A percentile compares a stretch with the other conserved stretches of the same genome.
Evolutionary conservation across 2,888 invertebrate species (phyloP).

Genomic region (Lithophane leautieri): DNA sequence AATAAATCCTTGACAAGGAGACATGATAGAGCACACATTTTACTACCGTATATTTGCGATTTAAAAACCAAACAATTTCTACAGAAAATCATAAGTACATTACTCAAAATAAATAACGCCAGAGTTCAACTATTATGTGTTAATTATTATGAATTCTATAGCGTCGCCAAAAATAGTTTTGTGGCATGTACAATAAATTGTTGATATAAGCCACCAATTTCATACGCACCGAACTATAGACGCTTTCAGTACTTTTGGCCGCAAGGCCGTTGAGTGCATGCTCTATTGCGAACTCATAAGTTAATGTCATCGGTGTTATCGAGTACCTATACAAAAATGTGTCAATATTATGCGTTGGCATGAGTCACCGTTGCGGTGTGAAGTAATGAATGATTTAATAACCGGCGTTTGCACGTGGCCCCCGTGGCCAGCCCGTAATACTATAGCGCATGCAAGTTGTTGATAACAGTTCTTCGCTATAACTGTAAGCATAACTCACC

Average conservation of each 20-base stretch:
- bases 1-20: background rate
- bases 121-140: background rate
- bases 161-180: slow-evolving; percentile 10
- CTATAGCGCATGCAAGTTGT: slow-evolving; percentile 15
- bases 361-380: slow-evolving; percentile 53
- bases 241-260: background rate
- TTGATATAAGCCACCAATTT: background rate
- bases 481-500: slow-evolving; percentile 29
- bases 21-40: background rate
- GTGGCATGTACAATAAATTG: background rate
- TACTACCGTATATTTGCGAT: background rate
- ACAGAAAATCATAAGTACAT: background rate
- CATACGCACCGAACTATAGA: background rate
- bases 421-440: background rate
- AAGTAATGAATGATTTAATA: slow-evolving; percentile 53
- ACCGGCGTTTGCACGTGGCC: slow-evolving; percentile 51
- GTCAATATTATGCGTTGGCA: slow-evolving; percentile 57
- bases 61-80: background rate
- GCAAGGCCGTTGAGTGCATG: slow-evolving; percentile 27
- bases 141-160: slow-evolving; percentile 7
- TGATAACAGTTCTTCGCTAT: slow-evolving; percentile 39
- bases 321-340: slow-evolving; percentile 41
- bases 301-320: slow-evolving; percentile 41
- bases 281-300: slow-evolving; percentile 12
- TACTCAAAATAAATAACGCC: background rate